phyloP scores from a whole-genome alignment of 2,113 vertebrate genomes.

The Marmota monax region DNA sequence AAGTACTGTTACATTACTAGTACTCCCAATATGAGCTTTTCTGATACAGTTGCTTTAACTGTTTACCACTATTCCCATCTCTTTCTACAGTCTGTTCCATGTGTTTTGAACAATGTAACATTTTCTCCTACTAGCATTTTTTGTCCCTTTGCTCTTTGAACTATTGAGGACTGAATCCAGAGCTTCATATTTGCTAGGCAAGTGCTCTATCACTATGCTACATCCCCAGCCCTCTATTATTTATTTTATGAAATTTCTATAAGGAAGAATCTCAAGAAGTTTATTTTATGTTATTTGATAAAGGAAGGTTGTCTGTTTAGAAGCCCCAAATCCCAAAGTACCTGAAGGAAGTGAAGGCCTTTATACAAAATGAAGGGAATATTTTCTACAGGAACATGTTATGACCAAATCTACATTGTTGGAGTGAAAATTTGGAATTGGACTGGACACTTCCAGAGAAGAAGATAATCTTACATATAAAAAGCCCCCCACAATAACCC shows the following conservation, averaged over 20 bases:
- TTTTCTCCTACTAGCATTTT: constrained; percentile 13
- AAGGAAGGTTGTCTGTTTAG: constrained; percentile 28
- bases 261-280: neutral
- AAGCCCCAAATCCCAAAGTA: neutral
- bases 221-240: neutral
- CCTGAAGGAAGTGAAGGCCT: constrained; percentile 5
- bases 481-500: neutral
- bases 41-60: neutral
- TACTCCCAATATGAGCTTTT: constrained; percentile 29
- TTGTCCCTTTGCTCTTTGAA: neutral
- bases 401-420: neutral
- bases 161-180: neutral
- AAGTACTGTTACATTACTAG: neutral
- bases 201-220: neutral
- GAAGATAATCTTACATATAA: constrained; percentile 20
- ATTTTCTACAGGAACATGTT: constrained; percentile 20
- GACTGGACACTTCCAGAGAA: neutral
- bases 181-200: neutral
- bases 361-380: constrained; percentile 49
- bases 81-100: constrained; percentile 23
- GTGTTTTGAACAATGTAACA: constrained; percentile 16
- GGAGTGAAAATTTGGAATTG: constrained; percentile 29
- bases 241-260: constrained; percentile 40
- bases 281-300: constrained; percentile 39
- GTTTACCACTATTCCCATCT: neutral